phyloP scores from a whole-genome alignment of 2,113 vertebrate species.

The Antechinus stuartii region DNA sequence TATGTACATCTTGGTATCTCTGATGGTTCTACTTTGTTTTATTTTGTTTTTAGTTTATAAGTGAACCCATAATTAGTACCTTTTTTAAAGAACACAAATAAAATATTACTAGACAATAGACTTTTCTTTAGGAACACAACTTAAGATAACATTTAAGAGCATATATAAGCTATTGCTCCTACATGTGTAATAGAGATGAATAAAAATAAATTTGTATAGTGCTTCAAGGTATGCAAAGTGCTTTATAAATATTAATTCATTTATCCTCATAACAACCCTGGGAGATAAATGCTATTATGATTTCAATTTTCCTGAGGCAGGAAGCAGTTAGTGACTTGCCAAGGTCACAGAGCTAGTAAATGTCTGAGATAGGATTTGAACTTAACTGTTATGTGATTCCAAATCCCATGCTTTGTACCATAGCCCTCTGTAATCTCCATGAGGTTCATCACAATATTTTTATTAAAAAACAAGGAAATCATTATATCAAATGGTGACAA shows the following conservation, averaged over 20 bases:
- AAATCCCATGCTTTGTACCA: not conserved
- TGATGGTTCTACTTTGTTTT: not conserved
- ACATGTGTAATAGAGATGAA: not conserved
- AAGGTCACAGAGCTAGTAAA: too few relatives aligned
- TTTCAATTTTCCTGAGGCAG: too few relatives aligned
- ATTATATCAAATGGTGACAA: not conserved
- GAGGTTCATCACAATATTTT: not conserved
- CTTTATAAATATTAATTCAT: too few relatives aligned
- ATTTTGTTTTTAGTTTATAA: not conserved
- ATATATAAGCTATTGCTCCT: not conserved
- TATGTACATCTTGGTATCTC: not conserved
- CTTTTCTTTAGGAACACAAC: conserved; percentile 19
- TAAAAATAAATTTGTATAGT: not conserved
- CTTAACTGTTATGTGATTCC: too few relatives aligned
- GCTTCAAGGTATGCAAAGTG: too few relatives aligned
- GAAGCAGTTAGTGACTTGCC: not conserved
- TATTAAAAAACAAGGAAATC: not conserved
- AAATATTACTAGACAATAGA: conserved; percentile 43
- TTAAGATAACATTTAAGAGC: not conserved
- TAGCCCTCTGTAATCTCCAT: not conserved
- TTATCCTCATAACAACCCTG: too few relatives aligned
- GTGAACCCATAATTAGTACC: not conserved
- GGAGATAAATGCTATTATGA: too few relatives aligned
- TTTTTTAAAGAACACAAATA: conserved; percentile 1
- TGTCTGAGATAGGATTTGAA: too few relatives aligned